phyloP scores from a whole-genome alignment of 2,113 vertebrate species.

The Scolopax mira region DNA sequence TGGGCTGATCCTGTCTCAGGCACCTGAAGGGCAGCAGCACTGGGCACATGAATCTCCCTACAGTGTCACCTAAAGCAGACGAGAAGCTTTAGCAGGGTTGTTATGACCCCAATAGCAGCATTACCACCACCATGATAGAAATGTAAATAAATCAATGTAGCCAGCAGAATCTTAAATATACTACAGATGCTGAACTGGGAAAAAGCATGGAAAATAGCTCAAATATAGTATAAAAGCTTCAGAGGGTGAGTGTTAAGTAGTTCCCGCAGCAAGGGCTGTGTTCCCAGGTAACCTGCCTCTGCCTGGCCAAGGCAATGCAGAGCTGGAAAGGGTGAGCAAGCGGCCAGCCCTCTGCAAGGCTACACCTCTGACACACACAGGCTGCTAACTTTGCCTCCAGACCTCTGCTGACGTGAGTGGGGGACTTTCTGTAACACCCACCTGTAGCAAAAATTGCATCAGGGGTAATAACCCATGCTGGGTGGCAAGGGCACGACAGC shows the following conservation, averaged over 20 bases:
- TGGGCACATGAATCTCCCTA: neutral
- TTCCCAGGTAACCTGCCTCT: neutral
- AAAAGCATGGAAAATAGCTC: neutral
- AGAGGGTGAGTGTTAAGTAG: neutral
- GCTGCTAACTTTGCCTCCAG: neutral
- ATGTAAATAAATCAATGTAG: neutral
- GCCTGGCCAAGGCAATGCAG: fast-evolving
- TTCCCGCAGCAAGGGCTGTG: fast-evolving
- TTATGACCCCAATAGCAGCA: neutral
- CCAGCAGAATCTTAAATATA: neutral
- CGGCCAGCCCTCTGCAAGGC: neutral
- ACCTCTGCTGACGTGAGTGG: neutral
- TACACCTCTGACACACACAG: neutral
- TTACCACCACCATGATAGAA: neutral
- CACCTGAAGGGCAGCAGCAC: neutral
- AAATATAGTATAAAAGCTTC: neutral
- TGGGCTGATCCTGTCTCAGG: neutral
- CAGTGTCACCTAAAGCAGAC: neutral
- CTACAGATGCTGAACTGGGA: neutral
- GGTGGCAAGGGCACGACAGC: neutral
- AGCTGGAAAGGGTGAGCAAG: neutral
- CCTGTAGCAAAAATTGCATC: neutral
- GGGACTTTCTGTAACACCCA: neutral
- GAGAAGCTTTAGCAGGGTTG: neutral
- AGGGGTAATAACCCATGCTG: fast-evolving